These are phyloP conservation scores for Ivindomyrus marchei DNA, from an alignment of 2,113 vertebrate genomes.

Conservation along the genomic window DNA sequence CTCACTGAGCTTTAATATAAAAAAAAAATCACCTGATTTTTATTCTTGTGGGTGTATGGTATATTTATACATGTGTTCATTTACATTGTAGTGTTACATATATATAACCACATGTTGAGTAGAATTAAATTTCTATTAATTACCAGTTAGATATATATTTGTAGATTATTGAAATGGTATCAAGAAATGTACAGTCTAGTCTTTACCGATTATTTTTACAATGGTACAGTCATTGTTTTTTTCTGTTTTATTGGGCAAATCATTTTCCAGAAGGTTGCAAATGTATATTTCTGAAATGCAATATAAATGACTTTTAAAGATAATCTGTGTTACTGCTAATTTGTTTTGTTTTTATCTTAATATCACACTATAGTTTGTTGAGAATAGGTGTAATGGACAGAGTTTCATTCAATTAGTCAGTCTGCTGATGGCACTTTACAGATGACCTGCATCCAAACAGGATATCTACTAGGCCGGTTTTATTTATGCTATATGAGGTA, in stretches of 20 bases:
- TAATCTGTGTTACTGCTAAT: background rate
- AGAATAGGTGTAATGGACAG: background rate
- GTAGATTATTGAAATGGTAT: background rate
- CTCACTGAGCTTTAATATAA: background rate
- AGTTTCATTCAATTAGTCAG: background rate
- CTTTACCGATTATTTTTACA: background rate
- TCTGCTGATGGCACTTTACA: background rate
- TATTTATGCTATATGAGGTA: background rate
- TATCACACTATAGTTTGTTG: background rate
- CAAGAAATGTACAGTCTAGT: background rate
- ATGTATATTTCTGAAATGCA: background rate
- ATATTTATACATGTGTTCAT: background rate
- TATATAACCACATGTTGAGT: background rate
- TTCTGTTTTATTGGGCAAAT: background rate
- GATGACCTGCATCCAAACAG: background rate
- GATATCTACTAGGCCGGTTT: background rate
- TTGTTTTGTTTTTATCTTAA: background rate
- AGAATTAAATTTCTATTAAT: background rate
- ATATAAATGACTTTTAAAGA: background rate
- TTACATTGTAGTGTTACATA: background rate
- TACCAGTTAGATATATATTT: background rate
- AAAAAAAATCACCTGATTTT: background rate
- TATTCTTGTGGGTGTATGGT: background rate
- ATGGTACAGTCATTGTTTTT: background rate
- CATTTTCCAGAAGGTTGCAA: background rate